Percentiles rank a stretch among this genome's conserved stretches.
These are phyloP conservation scores for Idaea straminata DNA, from an alignment of 2,888 invertebrate species.

Conservation along the genomic window DNA sequence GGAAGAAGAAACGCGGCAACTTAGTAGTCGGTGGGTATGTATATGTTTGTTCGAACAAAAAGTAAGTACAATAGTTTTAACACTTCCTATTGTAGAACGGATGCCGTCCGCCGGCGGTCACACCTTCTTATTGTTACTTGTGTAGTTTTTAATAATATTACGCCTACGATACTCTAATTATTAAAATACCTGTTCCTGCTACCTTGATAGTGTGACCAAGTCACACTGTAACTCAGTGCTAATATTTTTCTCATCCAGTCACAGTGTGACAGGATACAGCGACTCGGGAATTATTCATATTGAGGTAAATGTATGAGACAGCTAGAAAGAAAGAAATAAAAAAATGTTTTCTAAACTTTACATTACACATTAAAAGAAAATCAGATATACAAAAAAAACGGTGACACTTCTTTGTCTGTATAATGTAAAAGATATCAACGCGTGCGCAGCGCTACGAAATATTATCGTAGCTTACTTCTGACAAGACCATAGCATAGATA, in stretches of 20 bases:
- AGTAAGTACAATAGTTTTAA: constrained; percentile 49
- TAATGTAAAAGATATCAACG: constrained; percentile 11
- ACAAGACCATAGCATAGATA: neutral
- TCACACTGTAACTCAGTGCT: neutral
- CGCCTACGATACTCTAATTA: constrained; percentile 65
- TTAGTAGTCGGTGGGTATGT: constrained; percentile 7
- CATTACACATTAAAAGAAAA: too few species aligned
- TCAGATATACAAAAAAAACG: too few species aligned
- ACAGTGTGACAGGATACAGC: too few species aligned
- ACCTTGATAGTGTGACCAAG: constrained; percentile 27
- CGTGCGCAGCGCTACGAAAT: constrained; percentile 9
- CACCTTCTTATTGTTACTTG: constrained; percentile 61
- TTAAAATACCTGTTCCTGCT: constrained; percentile 56
- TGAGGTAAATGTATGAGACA: too few species aligned
- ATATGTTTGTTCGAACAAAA: constrained; percentile 38
- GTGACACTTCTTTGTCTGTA: neutral
- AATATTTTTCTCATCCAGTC: too few species aligned
- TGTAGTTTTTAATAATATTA: constrained; percentile 40
- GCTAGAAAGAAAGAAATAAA: too few species aligned
- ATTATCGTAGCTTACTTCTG: neutral
- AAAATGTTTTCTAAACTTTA: too few species aligned
- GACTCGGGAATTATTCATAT: too few species aligned
- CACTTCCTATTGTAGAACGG: constrained; percentile 64
- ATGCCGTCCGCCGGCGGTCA: constrained; percentile 53
- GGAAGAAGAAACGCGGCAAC: constrained; percentile 11